Conservation (phyloP, 2,797 vertebrate species). For the Acrossocheilus fasciatus region DNA sequence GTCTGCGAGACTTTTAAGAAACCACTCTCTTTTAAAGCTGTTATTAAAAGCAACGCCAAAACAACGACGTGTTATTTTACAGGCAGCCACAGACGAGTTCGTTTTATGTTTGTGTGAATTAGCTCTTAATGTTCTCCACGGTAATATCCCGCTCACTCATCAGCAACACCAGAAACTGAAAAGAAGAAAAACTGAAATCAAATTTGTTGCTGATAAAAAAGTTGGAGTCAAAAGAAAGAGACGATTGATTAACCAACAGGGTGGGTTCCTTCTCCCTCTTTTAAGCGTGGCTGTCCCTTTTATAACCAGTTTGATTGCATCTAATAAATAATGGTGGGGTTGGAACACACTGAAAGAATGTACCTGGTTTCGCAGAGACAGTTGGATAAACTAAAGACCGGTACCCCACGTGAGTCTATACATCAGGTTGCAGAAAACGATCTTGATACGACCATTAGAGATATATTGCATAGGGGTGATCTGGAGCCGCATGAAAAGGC, state of each 20-base stretch:
- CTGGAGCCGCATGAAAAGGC: too few species aligned
- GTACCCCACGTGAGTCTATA: not conserved
- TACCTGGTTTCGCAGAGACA: not conserved
- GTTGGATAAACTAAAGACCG: not conserved
- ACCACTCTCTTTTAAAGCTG: not conserved
- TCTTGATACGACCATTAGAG: too few species aligned
- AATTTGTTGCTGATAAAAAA: not conserved
- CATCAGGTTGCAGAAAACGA: not conserved
- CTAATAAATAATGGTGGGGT: not conserved
- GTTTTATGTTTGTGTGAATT: too few species aligned
- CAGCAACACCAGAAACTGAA: too few species aligned
- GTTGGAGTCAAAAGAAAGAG: not conserved
- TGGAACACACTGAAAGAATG: not conserved
- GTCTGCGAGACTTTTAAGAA: constrained; percentile 2
- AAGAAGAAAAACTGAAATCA: not conserved
- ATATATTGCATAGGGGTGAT: too few species aligned
- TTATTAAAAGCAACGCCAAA: constrained; percentile 15
- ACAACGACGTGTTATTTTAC: constrained; percentile 12
- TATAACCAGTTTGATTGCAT: not conserved
- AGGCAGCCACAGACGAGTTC: not conserved
- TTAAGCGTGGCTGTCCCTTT: constrained; percentile 1
- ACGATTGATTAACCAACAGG: not conserved
- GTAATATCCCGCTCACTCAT: too few species aligned
- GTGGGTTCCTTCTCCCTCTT: not conserved
- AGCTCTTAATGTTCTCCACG: too few species aligned